These are phyloP conservation scores for Florisuga fusca DNA, from an alignment of 2,797 vertebrate genomes.

Conservation along the genomic window DNA sequence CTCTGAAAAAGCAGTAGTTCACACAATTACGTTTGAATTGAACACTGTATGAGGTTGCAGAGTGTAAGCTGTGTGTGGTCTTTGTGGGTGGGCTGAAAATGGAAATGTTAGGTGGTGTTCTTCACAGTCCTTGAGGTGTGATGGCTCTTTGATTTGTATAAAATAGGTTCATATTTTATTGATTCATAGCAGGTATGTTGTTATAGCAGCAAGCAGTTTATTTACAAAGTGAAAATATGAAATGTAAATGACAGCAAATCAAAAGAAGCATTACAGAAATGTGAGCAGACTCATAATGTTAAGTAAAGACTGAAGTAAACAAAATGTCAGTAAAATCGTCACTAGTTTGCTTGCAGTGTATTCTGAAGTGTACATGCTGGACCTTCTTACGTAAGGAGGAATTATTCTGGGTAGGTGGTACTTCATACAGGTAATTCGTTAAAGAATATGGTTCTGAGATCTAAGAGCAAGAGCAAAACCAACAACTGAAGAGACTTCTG, in stretches of 20 bases:
- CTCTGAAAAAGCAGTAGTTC: not conserved
- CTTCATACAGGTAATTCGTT: not conserved
- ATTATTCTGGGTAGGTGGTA: not conserved
- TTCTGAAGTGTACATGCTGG: not conserved
- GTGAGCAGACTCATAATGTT: not conserved
- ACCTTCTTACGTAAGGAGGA: not conserved
- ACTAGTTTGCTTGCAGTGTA: not conserved
- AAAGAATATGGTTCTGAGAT: not conserved
- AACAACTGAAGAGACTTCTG: not conserved
- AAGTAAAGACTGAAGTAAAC: not conserved
- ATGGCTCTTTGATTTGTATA: conserved; percentile 15
- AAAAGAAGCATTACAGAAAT: not conserved
- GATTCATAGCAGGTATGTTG: not conserved
- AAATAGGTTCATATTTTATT: conserved; percentile 38
- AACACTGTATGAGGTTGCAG: not conserved
- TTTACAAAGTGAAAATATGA: conserved; percentile 21
- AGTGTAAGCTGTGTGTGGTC: not conserved
- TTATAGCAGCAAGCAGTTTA: conserved; percentile 15
- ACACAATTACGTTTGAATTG: not conserved
- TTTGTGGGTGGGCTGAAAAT: not conserved
- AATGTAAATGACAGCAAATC: conserved; percentile 14
- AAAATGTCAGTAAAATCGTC: not conserved
- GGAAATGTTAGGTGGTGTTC: not conserved
- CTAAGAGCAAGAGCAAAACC: not conserved
- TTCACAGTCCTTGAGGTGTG: not conserved